phyloP scores from a whole-genome alignment of 2,113 vertebrate species.

The Colius striatus region DNA sequence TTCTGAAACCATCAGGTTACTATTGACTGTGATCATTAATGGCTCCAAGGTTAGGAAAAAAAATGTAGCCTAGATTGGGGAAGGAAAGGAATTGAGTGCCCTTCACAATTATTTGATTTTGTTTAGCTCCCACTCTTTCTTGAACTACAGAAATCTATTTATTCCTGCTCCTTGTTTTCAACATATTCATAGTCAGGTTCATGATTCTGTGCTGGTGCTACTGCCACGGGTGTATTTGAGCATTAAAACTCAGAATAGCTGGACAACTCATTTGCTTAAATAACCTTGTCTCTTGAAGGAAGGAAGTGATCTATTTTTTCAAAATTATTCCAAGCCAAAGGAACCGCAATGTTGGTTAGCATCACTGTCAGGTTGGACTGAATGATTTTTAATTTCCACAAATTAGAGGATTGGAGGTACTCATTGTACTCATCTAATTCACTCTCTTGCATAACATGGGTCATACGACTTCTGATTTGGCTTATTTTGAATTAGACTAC shows the following conservation, averaged over 20 bases:
- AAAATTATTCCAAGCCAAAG: not conserved
- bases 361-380: not conserved
- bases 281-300: not conserved
- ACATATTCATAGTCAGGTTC: not conserved
- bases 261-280: not conserved
- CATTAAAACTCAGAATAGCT: not conserved
- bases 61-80: not conserved
- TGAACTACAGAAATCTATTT: not conserved
- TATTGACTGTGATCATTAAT: not conserved
- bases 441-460: not conserved
- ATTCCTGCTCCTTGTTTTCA: not conserved
- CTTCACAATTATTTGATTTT: not conserved
- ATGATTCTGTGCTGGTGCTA: not conserved
- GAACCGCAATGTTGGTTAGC: not conserved
- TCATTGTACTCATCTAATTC: not conserved
- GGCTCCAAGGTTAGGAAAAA: not conserved
- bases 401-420: not conserved
- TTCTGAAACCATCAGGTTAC: not conserved
- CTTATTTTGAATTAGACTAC: conserved; percentile 4
- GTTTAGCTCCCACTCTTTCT: not conserved
- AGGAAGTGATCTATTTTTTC: not conserved
- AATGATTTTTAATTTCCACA: conserved; percentile 12
- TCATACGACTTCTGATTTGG: not conserved
- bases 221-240: not conserved
- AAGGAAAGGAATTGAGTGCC: not conserved